These are phyloP conservation scores for Bombus superbus DNA, from an alignment of 1,140 invertebrate genomes.

Conservation along the genomic window DNA sequence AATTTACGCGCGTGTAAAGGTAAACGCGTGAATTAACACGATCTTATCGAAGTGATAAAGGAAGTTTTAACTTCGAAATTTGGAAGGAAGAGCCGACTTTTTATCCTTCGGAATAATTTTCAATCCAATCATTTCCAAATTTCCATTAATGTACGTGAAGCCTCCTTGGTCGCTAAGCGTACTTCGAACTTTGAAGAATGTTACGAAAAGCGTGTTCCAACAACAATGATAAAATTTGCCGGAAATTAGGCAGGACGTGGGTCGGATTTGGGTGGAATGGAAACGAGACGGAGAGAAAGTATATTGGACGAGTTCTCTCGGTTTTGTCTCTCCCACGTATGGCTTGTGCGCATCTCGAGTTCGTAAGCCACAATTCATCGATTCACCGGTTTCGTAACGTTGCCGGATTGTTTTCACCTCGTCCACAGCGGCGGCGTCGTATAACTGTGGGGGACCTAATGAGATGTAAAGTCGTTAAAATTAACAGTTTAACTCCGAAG, in stretches of 20 bases:
- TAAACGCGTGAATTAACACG: too few relatives aligned
- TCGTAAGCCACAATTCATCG: slow-evolving; percentile 57
- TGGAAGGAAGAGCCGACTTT: too few relatives aligned
- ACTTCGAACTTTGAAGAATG: neutral
- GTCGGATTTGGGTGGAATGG: slow-evolving; percentile 45
- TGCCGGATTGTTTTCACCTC: slow-evolving; percentile 43
- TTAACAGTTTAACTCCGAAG: neutral
- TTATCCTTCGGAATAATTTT: too few relatives aligned
- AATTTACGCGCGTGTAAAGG: too few relatives aligned
- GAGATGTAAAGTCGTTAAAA: slow-evolving; percentile 9
- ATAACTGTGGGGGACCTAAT: neutral
- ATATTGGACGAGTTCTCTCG: slow-evolving; percentile 19
- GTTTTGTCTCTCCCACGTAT: slow-evolving; percentile 53
- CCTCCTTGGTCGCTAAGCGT: too few relatives aligned
- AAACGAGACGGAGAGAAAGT: slow-evolving; percentile 55
- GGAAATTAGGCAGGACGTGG: slow-evolving; percentile 29
- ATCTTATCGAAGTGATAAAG: too few relatives aligned
- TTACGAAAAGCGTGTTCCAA: neutral
- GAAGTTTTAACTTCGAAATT: too few relatives aligned
- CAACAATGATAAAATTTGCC: neutral
- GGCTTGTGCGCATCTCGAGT: slow-evolving; percentile 23
- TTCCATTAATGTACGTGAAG: too few relatives aligned
- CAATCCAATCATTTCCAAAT: too few relatives aligned
- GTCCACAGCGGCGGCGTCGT: neutral
- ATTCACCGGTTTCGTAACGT: slow-evolving; percentile 52